Conservation (phyloP, 2,888 invertebrate genomes). For the Pristionchus exspectatus region DNA sequence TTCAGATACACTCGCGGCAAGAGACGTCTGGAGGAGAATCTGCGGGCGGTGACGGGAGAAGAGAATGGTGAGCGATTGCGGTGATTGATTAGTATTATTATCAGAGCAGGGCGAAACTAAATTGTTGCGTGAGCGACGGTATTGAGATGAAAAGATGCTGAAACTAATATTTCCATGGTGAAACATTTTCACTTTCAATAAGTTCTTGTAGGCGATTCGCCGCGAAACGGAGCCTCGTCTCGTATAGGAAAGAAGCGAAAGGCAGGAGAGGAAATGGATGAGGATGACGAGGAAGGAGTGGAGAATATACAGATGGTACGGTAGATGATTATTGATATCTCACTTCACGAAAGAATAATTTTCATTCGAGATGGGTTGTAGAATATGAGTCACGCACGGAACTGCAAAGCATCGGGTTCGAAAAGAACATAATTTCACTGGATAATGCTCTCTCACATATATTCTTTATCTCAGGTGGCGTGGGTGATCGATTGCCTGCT, state of each 20-base stretch:
- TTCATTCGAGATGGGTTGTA: too few relatives aligned
- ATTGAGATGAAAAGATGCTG: not conserved
- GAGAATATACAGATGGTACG: not conserved
- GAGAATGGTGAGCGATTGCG: constrained; percentile 4
- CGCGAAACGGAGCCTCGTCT: constrained; percentile 17
- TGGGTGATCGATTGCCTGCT: constrained; percentile 64
- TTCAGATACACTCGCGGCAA: constrained; percentile 55
- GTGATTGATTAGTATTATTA: not conserved
- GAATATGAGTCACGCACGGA: too few relatives aligned
- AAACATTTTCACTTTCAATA: not conserved
- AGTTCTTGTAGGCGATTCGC: constrained; percentile 2
- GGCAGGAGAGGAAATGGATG: constrained; percentile 43
- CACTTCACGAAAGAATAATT: too few relatives aligned
- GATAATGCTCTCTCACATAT: too few relatives aligned
- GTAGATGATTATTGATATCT: not conserved
- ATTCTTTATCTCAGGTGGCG: constrained; percentile 57
- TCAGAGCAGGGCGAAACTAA: not conserved
- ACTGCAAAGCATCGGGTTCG: too few relatives aligned
- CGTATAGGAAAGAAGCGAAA: constrained; percentile 38
- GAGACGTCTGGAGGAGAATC: constrained; percentile 54
- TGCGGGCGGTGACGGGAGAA: constrained; percentile 23
- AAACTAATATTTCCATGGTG: not conserved
- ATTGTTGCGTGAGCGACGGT: not conserved
- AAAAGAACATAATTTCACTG: too few relatives aligned
- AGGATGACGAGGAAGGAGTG: constrained; percentile 44